Evolutionary conservation across 2,113 vertebrate genomes (phyloP).

Genomic region (Austrofundulus limnaeus): DNA sequence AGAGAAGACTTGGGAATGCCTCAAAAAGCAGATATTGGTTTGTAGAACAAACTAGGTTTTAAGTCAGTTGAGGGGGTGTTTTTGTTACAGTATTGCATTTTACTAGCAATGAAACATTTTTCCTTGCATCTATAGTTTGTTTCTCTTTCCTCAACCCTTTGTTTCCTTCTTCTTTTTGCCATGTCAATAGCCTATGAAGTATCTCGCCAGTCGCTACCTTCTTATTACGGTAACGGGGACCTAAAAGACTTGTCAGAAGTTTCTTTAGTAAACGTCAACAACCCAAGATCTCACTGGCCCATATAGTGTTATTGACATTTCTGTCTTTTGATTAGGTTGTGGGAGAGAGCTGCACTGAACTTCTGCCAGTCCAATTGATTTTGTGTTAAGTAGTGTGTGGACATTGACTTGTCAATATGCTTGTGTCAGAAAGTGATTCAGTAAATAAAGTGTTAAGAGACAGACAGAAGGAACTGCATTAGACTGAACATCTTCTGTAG

Average conservation of each 20-base stretch:
- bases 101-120: no score
- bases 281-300: constrained; percentile 7
- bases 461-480: background rate
- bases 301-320: constrained; percentile 24
- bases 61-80: no score
- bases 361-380: constrained; percentile 18
- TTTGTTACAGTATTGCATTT: no score
- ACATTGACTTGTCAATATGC: constrained; percentile 9
- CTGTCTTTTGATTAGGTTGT: constrained; percentile 19
- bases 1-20: constrained; percentile 21
- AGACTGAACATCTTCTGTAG: background rate
- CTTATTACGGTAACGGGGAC: background rate
- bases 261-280: constrained; percentile 11
- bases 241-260: constrained; percentile 1
- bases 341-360: constrained; percentile 14
- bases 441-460: constrained; percentile 16
- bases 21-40: background rate
- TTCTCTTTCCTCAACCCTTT: background rate
- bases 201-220: background rate
- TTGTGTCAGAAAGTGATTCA: background rate
- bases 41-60: background rate
- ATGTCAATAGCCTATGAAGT: background rate
- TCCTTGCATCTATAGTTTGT: no score
- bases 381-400: constrained; percentile 27
- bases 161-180: background rate